Base-by-base conservation (phyloP, 2,113 vertebrate genomes). In the Hippocampus zosterae region DNA sequence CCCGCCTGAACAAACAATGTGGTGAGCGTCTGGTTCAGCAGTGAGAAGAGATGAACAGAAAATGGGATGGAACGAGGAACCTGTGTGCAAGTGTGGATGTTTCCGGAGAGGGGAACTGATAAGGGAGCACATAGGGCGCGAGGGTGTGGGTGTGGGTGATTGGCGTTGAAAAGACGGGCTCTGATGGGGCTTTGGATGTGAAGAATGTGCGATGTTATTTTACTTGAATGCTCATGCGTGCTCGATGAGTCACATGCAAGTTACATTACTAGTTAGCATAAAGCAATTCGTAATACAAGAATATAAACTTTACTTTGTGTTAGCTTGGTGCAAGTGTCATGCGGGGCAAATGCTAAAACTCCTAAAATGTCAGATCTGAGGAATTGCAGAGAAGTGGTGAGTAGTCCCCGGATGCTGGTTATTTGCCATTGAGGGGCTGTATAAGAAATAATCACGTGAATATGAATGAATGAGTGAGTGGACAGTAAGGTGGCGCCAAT, bases 1-100 rank as follows among this genome's bases (percentile, higher is more conserved):
- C 61, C 71, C 52, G 63, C 76, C 87, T 69, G 1, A 69, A 73
- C 65, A 84, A 74, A 53, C 1, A 9, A 60, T 21, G 81, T 67
- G 80, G 86, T 86, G 81, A 81, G 63, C 81, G 77, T 55, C 57
- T 15, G 85, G 87, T 72, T 88, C 88, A 88, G 83, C 81, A 91
- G 83, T 16, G 25, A 21, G 1, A 55, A 69, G 65, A 68, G 16
- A 74, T n/a, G 40, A 13, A 0, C 10, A 15, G 5, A 44, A 56
- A n/a, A 7, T 65, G 70, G 69, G 33, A 71, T 57, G 74, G 61
- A 61, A 80, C 79, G 78, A 71, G 85, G 82, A 90, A 87, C 84
- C 85, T 56, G 50, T 82, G 85, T 87, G 87, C 89, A 88, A 81
- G 77, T 75, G 78, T 72, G 88, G 88, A 92, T 93, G 92, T 93